A percentile compares a stretch with the other conserved stretches of the same genome.
These are phyloP conservation scores for Muscidifurax raptorellus DNA, from an alignment of 1,140 invertebrate species.

Conservation along the genomic window DNA sequence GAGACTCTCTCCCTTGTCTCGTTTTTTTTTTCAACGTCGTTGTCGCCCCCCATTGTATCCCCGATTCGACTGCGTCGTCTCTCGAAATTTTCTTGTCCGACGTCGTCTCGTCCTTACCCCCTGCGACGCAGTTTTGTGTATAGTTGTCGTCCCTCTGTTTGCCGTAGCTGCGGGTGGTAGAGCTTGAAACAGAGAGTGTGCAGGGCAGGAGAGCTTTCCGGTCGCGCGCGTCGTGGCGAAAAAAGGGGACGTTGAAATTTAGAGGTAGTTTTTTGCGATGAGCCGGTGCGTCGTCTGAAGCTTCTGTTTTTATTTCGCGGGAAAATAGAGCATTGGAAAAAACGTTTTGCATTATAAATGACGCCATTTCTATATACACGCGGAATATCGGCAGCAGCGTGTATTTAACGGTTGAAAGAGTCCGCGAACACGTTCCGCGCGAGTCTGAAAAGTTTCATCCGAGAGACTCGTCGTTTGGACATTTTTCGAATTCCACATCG, in stretches of 20 bases:
- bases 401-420: background rate
- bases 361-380: too few species aligned
- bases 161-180: background rate
- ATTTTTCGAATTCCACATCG: conserved; percentile 23
- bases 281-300: background rate
- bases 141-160: background rate
- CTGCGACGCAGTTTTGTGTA: background rate
- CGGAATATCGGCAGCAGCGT: too few species aligned
- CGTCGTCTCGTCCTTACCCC: conserved; percentile 25
- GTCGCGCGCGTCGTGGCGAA: background rate
- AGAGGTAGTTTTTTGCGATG: background rate
- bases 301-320: background rate
- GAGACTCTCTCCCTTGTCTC: conserved; percentile 21
- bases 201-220: background rate
- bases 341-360: too few species aligned
- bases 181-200: background rate
- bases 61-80: conserved; percentile 32
- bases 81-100: conserved; percentile 48
- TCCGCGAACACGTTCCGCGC: background rate
- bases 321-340: too few species aligned
- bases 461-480: background rate
- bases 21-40: background rate
- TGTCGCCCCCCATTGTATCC: background rate
- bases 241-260: background rate
- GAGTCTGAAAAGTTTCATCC: background rate